Evolutionary conservation across 2,113 vertebrate species (phyloP).

Genomic region (Trichechus manatus): DNA sequence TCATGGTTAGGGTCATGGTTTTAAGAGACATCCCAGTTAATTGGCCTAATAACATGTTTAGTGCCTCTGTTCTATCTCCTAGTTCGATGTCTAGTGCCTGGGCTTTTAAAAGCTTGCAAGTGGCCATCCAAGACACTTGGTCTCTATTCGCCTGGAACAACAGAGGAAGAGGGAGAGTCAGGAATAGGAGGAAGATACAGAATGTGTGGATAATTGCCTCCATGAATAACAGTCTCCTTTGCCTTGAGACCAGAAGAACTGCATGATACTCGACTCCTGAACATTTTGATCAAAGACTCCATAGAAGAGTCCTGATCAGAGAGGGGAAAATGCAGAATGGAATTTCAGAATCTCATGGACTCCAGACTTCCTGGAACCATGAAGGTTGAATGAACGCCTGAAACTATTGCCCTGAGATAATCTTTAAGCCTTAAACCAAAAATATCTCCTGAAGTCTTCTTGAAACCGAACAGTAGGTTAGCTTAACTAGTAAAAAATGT

Average conservation of each 20-base stretch:
- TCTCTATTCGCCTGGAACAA: neutral
- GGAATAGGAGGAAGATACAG: neutral
- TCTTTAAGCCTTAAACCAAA: neutral
- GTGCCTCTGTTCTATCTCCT: neutral
- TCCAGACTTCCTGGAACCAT: neutral
- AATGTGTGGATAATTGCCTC: neutral
- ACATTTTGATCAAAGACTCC: neutral
- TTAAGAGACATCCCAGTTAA: neutral
- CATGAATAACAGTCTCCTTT: neutral
- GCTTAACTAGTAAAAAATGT: neutral
- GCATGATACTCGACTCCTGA: neutral
- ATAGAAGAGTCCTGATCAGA: neutral
- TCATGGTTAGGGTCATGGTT: neutral
- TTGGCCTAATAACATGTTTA: neutral
- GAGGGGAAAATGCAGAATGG: neutral
- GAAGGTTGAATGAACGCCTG: neutral
- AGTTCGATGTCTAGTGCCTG: neutral
- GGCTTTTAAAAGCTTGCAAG: neutral
- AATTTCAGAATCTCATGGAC: neutral
- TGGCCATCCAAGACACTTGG: neutral
- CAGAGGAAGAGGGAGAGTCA: neutral
- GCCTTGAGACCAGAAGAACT: neutral
- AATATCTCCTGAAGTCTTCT: neutral
- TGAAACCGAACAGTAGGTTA: neutral
- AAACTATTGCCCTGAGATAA: neutral